phyloP scores from a whole-genome alignment of 2,888 invertebrate genomes.

The Odontothrips loti region DNA sequence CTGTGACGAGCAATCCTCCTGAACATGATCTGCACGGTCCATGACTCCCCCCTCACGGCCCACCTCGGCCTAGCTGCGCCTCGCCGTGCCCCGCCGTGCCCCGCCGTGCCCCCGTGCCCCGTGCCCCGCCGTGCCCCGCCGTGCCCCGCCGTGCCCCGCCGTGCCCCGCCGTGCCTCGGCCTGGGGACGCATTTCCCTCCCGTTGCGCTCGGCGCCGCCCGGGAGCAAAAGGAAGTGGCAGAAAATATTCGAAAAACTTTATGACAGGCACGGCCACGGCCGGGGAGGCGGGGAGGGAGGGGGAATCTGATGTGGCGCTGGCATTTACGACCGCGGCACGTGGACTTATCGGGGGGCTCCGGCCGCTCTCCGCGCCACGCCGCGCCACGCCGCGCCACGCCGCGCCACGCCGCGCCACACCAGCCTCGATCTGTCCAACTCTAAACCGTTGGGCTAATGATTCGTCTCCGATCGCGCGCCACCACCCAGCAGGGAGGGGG shows the following conservation, averaged over 20 bases:
- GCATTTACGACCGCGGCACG: constrained; percentile 23
- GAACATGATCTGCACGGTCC: neutral
- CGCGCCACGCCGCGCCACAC: neutral
- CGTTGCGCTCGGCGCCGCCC: neutral
- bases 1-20: too few species aligned
- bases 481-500: neutral
- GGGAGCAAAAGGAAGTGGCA: constrained; percentile 15
- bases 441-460: neutral
- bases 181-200: neutral
- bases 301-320: neutral
- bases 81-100: neutral
- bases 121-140: neutral
- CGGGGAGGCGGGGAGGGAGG: neutral
- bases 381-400: neutral
- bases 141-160: neutral
- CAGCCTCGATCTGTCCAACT: neutral
- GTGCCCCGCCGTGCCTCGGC: neutral
- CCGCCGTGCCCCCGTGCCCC: neutral
- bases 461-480: constrained; percentile 18
- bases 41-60: neutral
- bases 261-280: neutral
- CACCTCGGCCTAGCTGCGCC: neutral
- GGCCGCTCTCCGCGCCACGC: neutral
- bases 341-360: neutral
- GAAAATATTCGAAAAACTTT: constrained; percentile 27